Evolutionary conservation across 2,888 invertebrate genomes (phyloP).

Genomic region (Dexiosoma caninum): DNA sequence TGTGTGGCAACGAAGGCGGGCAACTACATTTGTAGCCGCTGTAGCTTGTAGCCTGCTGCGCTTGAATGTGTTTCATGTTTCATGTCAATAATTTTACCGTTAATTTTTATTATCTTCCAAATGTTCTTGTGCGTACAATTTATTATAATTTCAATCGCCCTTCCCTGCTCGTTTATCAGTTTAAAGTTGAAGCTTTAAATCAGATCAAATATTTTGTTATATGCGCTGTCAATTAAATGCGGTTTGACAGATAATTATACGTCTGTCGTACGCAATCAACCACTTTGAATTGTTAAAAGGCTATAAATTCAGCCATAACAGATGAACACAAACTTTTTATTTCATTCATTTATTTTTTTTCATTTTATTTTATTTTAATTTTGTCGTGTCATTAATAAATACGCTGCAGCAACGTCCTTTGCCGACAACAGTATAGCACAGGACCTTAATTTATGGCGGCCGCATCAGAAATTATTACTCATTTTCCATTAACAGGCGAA

Average conservation of each 20-base stretch:
- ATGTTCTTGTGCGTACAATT: background rate
- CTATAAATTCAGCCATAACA: constrained; percentile 15
- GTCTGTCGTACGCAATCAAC: constrained; percentile 30
- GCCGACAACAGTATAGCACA: background rate
- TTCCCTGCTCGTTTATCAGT: background rate
- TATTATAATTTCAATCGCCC: constrained; percentile 2
- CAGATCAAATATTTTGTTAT: constrained; percentile 39
- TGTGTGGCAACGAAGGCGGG: too few relatives aligned
- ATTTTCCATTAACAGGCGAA: constrained; percentile 34
- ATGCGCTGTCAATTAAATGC: constrained; percentile 42
- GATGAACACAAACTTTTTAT: background rate
- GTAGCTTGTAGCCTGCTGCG: too few relatives aligned
- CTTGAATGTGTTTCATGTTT: too few relatives aligned
- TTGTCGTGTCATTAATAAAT: constrained; percentile 21
- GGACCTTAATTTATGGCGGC: constrained; percentile 49
- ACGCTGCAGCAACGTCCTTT: background rate
- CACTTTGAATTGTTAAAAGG: constrained; percentile 13
- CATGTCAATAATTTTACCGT: too few relatives aligned
- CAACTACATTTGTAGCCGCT: too few relatives aligned
- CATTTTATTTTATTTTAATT: background rate
- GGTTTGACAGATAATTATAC: constrained; percentile 47
- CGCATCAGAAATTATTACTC: constrained; percentile 50
- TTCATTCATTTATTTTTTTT: background rate
- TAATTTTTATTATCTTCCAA: too few relatives aligned
- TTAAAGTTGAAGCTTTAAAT: background rate